Percentiles rank a stretch among this genome's conserved stretches.
These are phyloP conservation scores for Empidonax traillii DNA, from an alignment of 2,113 vertebrate species.

Conservation along the genomic window DNA sequence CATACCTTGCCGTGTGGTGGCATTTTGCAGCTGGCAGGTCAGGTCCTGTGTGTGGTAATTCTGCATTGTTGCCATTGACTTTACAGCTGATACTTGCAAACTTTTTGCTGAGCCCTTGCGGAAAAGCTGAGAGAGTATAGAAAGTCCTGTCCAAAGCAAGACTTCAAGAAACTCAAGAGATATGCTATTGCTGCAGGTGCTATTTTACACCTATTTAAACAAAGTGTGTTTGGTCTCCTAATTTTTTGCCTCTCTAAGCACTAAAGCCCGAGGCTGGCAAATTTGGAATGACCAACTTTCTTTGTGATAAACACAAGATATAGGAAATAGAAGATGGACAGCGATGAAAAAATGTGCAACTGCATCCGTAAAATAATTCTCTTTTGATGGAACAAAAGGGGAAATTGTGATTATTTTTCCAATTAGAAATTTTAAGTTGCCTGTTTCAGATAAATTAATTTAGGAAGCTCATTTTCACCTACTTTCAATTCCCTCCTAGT, in stretches of 20 bases:
- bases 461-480: neutral
- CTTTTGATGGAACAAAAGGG: neutral
- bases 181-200: neutral
- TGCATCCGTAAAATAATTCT: neutral
- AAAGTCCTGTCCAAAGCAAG: neutral
- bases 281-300: neutral
- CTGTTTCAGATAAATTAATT: neutral
- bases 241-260: neutral
- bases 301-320: neutral
- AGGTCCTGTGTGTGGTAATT: neutral
- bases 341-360: neutral
- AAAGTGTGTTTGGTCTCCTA: neutral
- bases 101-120: neutral
- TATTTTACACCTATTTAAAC: neutral
- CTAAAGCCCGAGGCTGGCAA: neutral
- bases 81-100: neutral
- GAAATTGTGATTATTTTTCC: neutral
- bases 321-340: neutral
- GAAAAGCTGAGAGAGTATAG: neutral
- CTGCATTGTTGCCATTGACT: neutral
- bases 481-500: neutral
- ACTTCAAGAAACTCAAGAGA: neutral
- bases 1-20: fast-evolving
- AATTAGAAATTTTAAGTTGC: neutral
- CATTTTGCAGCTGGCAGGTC: neutral